Percentiles rank a stretch among this genome's conserved stretches.
These are phyloP conservation scores for Cantharis rufa DNA, from an alignment of 2,888 invertebrate species.

Conservation along the genomic window DNA sequence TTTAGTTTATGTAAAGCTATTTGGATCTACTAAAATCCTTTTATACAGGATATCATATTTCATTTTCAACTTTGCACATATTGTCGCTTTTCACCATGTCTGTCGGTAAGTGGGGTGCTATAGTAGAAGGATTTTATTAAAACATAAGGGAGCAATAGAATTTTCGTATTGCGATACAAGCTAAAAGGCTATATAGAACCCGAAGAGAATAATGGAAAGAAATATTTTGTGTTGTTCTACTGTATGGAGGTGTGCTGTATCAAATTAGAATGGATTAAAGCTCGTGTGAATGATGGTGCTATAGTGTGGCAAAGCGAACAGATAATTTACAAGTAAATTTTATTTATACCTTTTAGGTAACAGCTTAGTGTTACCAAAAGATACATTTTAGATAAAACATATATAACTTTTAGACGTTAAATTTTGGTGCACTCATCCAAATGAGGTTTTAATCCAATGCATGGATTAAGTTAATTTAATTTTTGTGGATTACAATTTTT, in stretches of 20 bases:
- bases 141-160: slow-evolving; percentile 3
- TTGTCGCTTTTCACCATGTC: slow-evolving; percentile 1
- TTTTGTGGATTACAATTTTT: neutral
- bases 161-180: neutral
- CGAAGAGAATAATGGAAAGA: neutral
- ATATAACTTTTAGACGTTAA: neutral
- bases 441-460: neutral
- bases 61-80: neutral
- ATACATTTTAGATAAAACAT: neutral
- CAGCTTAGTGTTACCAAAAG: neutral
- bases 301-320: slow-evolving; percentile 1
- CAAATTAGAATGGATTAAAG: slow-evolving; percentile 4
- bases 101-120: neutral
- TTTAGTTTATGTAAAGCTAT: slow-evolving; percentile 1
- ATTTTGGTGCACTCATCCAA: neutral
- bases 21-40: neutral
- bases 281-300: neutral
- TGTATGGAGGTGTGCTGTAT: neutral
- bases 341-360: neutral
- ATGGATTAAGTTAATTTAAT: neutral
- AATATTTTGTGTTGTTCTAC: neutral
- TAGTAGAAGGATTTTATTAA: neutral
- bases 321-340: slow-evolving; percentile 2
- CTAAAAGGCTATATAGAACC: neutral
- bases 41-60: slow-evolving; percentile 3